Percentiles rank a stretch among this genome's conserved stretches.
Conservation (phyloP, 2,113 vertebrate species). For the Dendrocopos noguchii region DNA sequence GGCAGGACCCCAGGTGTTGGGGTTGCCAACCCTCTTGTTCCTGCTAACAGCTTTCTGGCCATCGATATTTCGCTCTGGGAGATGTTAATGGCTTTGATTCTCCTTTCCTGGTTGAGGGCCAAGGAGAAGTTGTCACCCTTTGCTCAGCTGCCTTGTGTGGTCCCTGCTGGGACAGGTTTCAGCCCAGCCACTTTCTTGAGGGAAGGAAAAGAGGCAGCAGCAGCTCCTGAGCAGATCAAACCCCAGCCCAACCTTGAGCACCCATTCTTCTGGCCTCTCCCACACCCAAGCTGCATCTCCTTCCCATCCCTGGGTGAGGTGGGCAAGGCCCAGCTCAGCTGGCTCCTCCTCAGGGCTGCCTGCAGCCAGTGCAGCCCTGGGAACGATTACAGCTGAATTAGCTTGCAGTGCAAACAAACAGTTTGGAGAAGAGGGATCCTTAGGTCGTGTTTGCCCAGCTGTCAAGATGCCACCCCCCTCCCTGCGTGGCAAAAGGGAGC, state of each 20-base stretch:
- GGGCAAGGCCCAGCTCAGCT: not conserved
- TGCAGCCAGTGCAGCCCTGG: not conserved
- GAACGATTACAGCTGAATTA: not conserved
- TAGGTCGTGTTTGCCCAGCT: not conserved
- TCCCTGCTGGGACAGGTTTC: not conserved
- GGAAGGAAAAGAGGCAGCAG: fast-evolving
- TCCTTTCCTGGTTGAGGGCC: not conserved
- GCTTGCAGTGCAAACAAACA: not conserved
- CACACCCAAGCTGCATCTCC: not conserved
- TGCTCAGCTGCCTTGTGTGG: not conserved
- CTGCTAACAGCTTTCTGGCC: conserved; percentile 21
- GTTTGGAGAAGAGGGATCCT: not conserved
- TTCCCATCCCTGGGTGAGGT: not conserved
- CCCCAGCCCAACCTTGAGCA: not conserved
- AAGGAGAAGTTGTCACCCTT: not conserved
- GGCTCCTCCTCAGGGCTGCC: fast-evolving
- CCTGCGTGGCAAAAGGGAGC: not conserved
- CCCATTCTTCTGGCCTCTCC: not conserved
- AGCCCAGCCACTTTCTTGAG: not conserved
- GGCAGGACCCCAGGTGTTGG: not conserved
- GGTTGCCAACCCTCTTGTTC: not conserved
- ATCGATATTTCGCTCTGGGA: not conserved
- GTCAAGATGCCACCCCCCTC: not conserved
- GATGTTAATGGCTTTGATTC: conserved; percentile 1
- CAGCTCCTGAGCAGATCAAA: not conserved